Evolutionary conservation across 2,888 invertebrate species (phyloP).

Genomic region (Tenthredo scrophulariae): DNA sequence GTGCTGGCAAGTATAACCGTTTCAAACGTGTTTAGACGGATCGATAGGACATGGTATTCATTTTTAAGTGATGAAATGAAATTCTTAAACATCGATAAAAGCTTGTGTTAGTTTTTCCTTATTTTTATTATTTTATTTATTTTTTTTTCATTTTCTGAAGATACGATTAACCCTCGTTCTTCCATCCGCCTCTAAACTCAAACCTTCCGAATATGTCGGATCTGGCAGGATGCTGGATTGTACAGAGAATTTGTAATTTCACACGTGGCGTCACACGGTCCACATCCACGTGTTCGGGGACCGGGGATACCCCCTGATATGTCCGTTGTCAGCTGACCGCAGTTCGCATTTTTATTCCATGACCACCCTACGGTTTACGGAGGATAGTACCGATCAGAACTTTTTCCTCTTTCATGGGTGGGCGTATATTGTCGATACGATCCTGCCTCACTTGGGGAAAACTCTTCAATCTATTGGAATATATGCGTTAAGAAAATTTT

Average conservation of each 20-base stretch:
- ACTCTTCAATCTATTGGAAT: background rate
- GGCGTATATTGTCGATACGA: background rate
- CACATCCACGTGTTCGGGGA: slow-evolving; percentile 39
- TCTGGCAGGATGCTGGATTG: background rate
- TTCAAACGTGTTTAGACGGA: background rate
- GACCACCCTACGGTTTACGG: background rate
- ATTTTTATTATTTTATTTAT: no score
- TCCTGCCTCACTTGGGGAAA: background rate
- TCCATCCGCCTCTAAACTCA: background rate
- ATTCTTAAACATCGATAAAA: background rate
- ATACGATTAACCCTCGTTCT: background rate
- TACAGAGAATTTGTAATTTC: slow-evolving; percentile 72
- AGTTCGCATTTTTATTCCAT: slow-evolving; percentile 37
- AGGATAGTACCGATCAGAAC: slow-evolving; percentile 21
- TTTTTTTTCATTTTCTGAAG: background rate
- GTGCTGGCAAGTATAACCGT: background rate
- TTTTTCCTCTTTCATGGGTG: background rate
- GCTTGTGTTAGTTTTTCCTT: background rate
- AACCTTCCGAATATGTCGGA: slow-evolving; percentile 8
- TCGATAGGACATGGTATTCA: background rate
- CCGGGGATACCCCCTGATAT: slow-evolving; percentile 20
- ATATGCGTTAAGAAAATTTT: background rate
- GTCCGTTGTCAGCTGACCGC: slow-evolving; percentile 50
- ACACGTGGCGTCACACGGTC: slow-evolving; percentile 70
- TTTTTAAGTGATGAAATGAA: background rate